Percentiles rank a stretch among this genome's conserved stretches.
phyloP scores from a whole-genome alignment of 2,113 vertebrate genomes.

The Tretioscincus oriximinensis region DNA sequence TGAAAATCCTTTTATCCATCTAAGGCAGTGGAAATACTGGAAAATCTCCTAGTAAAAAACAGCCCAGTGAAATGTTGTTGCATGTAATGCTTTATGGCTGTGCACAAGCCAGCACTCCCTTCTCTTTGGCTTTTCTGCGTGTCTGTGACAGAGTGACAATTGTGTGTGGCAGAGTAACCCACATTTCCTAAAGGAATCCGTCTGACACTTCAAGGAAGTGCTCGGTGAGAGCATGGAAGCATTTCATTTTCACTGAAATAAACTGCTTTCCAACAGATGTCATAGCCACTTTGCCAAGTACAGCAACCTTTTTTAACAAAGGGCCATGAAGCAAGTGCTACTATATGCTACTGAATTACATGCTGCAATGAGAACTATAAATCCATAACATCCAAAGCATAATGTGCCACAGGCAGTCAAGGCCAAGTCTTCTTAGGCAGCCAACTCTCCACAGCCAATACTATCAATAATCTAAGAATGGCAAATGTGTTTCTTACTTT shows the following conservation, averaged over 20 bases:
- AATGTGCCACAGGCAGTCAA: neutral
- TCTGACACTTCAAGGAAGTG: no score
- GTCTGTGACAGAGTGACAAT: no score
- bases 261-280: neutral
- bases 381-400: neutral
- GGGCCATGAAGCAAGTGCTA: neutral
- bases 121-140: no score
- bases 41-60: no score
- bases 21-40: no score
- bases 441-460: neutral
- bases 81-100: no score
- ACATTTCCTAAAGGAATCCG: no score
- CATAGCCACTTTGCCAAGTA: neutral
- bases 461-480: neutral
- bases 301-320: neutral
- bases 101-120: no score
- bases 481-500: neutral
- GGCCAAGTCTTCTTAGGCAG: neutral
- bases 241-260: neutral
- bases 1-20: no score
- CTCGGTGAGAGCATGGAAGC: no score
- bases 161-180: fast-evolving
- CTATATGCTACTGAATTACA: neutral
- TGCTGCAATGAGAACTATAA: neutral
- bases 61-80: no score